Evolutionary conservation across 2,113 vertebrate genomes (phyloP).

Genomic region (Etia nguti): DNA sequence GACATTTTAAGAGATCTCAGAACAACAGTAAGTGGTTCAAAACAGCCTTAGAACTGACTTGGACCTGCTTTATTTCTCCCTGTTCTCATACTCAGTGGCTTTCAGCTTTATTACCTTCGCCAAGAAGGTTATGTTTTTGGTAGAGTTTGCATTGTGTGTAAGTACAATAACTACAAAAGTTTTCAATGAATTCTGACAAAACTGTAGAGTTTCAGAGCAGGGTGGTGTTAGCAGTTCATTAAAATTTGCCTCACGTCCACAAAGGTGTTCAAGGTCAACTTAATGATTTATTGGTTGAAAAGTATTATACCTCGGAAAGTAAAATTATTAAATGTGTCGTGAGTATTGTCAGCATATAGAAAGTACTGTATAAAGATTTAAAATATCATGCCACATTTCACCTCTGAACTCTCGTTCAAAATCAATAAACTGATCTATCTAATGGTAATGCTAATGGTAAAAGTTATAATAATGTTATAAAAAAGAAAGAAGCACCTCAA

Average conservation of each 20-base stretch:
- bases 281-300: not conserved
- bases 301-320: not conserved
- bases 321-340: not conserved
- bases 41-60: not conserved
- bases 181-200: not conserved
- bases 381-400: accelerated
- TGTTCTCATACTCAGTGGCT: not conserved
- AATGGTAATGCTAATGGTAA: not conserved
- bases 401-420: accelerated
- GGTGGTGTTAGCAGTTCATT: not conserved
- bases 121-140: not conserved
- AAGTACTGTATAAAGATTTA: not conserved
- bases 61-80: not conserved
- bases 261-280: not conserved
- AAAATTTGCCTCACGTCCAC: not conserved
- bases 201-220: not conserved
- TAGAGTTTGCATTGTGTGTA: not conserved
- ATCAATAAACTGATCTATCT: not conserved
- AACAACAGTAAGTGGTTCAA: not conserved
- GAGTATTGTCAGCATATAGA: not conserved
- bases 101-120: not conserved
- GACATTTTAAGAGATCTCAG: not conserved
- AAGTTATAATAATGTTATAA: not conserved
- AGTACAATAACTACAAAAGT: accelerated
- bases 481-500: not conserved